Conservation (phyloP, 2,113 vertebrate genomes). For the Xerus inauris region DNA sequence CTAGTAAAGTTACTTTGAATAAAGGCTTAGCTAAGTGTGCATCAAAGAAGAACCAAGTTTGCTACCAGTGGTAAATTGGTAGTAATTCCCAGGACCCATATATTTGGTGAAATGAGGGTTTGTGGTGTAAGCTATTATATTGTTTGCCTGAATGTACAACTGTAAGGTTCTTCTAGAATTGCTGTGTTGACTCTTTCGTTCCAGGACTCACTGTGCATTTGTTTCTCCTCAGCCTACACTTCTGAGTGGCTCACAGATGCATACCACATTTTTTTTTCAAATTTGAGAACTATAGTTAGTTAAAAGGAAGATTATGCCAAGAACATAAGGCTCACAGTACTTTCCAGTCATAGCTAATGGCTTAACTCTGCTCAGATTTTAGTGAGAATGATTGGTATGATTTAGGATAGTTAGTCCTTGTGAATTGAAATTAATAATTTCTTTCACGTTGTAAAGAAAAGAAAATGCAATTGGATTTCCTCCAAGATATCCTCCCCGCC, state of each 20-base stretch:
- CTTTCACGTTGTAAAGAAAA: slow-evolving; percentile 49
- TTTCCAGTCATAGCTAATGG: slow-evolving; percentile 48
- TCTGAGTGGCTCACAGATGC: slow-evolving; percentile 50
- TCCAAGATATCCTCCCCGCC: neutral
- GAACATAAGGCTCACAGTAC: slow-evolving; percentile 52
- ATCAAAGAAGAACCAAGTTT: neutral
- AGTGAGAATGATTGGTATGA: slow-evolving; percentile 49
- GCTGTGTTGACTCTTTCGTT: neutral
- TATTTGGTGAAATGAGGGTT: slow-evolving; percentile 47
- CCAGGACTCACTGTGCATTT: slow-evolving; percentile 30
- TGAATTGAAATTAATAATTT: slow-evolving; percentile 43
- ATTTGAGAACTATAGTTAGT: slow-evolving; percentile 66
- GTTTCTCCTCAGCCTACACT: neutral
- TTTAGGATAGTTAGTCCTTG: slow-evolving; percentile 26
- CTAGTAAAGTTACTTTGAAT: slow-evolving; percentile 70
- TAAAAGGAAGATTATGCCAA: slow-evolving; percentile 56
- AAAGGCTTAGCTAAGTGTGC: neutral
- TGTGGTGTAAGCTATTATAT: slow-evolving; percentile 6
- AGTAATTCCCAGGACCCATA: slow-evolving; percentile 54
- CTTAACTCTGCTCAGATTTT: slow-evolving; percentile 49
- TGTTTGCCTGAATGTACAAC: slow-evolving; percentile 28
- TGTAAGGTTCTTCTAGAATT: neutral
- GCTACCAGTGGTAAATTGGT: neutral
- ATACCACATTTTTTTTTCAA: slow-evolving; percentile 47
- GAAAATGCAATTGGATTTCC: neutral